Conservation (phyloP, 2,888 invertebrate genomes). For the Diadromus collaris region DNA sequence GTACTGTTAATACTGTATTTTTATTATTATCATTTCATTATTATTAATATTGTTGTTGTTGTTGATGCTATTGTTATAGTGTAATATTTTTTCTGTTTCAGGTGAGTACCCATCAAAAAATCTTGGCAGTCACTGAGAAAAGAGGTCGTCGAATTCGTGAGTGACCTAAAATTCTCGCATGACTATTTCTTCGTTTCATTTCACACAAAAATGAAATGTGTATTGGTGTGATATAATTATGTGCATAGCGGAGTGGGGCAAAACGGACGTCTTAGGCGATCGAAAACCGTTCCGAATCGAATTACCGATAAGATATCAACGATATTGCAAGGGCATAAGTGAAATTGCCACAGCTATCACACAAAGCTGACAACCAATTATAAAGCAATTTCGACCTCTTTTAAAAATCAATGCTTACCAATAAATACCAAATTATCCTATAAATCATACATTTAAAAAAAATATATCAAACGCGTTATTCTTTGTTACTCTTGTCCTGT, state of each 20-base stretch:
- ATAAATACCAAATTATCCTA: not conserved
- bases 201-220: not conserved
- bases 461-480: not conserved
- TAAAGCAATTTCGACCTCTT: no score
- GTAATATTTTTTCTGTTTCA: conserved; percentile 55
- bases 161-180: conserved; percentile 14
- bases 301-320: no score
- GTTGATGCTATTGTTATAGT: no score
- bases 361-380: no score
- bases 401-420: not conserved
- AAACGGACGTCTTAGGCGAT: not conserved
- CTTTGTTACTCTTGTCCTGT: not conserved
- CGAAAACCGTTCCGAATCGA: no score
- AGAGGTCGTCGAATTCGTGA: conserved; percentile 27
- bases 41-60: no score
- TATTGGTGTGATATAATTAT: not conserved
- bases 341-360: no score
- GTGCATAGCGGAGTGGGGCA: not conserved
- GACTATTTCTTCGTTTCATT: not conserved
- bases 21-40: no score
- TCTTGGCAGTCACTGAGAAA: not conserved
- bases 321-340: no score
- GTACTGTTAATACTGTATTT: conserved; percentile 5
- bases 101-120: conserved; percentile 28
- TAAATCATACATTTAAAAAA: not conserved